Percentiles rank a stretch among this genome's conserved stretches.
Conservation (phyloP, 23 tunicate genomes). For the Diplosoma virens region DNA sequence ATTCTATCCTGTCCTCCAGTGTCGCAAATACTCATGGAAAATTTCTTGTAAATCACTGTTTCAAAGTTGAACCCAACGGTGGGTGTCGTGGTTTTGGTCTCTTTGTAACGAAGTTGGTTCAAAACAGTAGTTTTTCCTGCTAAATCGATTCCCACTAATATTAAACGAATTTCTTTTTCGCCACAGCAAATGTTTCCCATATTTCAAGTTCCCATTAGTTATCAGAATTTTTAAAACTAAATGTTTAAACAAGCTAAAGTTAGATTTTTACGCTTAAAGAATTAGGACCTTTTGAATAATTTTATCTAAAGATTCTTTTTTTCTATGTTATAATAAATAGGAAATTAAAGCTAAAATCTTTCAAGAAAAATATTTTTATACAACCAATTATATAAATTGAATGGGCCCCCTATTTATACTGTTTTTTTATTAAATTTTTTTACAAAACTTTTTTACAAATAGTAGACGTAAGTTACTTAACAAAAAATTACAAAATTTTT, state of each 20-base stretch:
- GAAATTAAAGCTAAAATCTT: too few relatives aligned
- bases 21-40: slow-evolving; percentile 69
- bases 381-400: too few relatives aligned
- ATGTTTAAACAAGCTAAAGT: neutral
- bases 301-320: too few relatives aligned
- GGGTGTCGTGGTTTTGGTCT: slow-evolving; percentile 69
- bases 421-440: too few relatives aligned
- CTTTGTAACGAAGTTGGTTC: slow-evolving; percentile 55
- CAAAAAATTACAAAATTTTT: too few relatives aligned
- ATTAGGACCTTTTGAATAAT: too few relatives aligned
- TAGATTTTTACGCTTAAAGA: neutral
- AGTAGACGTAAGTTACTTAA: too few relatives aligned
- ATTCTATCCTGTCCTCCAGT: slow-evolving; percentile 91
- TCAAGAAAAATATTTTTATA: too few relatives aligned
- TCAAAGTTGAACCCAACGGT: slow-evolving; percentile 87
- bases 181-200: slow-evolving; percentile 75
- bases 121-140: slow-evolving; percentile 85
- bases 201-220: neutral
- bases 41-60: slow-evolving; percentile 53
- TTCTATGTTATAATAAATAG: too few relatives aligned
- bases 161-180: slow-evolving; percentile 47
- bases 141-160: slow-evolving; percentile 78
- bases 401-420: too few relatives aligned
- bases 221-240: neutral
- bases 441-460: too few relatives aligned